Evolutionary conservation across 23 tunicate species (phyloP).

Genomic region (Trididemnum clinides): DNA sequence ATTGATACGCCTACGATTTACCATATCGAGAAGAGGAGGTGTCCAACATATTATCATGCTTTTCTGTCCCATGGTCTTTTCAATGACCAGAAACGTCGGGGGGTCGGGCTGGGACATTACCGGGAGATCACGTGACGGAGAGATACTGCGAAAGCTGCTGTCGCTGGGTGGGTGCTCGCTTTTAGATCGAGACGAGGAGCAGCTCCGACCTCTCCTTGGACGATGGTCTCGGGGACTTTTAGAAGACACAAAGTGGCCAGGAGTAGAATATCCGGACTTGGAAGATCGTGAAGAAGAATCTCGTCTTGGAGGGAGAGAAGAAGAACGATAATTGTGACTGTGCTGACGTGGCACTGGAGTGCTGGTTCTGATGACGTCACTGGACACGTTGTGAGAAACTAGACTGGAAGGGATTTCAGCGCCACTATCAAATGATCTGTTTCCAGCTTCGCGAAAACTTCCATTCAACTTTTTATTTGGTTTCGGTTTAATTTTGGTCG

Average conservation of each 20-base stretch:
- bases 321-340: conserved; percentile 31
- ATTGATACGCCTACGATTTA: too few species aligned
- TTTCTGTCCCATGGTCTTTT: conserved; percentile 72
- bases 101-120: conserved; percentile 39
- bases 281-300: neutral
- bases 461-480: neutral
- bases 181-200: neutral
- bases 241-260: conserved; percentile 1
- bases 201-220: neutral
- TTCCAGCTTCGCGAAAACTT: neutral
- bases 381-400: neutral
- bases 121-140: neutral
- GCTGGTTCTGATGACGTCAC: conserved; percentile 23
- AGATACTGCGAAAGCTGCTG: neutral
- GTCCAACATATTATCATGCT: conserved; percentile 73
- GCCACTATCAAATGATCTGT: neutral
- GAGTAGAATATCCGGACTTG: conserved; percentile 17
- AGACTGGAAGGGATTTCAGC: neutral
- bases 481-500: neutral
- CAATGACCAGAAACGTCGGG: conserved; percentile 65
- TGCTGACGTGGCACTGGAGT: neutral
- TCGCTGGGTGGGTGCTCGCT: neutral
- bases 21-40: conserved; percentile 72
- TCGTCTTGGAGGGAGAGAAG: conserved; percentile 55
- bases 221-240: neutral